A percentile compares a stretch with the other conserved stretches of the same genome.
Evolutionary conservation across 2,113 vertebrate genomes (phyloP).

Genomic region (Camarhynchus parvulus): DNA sequence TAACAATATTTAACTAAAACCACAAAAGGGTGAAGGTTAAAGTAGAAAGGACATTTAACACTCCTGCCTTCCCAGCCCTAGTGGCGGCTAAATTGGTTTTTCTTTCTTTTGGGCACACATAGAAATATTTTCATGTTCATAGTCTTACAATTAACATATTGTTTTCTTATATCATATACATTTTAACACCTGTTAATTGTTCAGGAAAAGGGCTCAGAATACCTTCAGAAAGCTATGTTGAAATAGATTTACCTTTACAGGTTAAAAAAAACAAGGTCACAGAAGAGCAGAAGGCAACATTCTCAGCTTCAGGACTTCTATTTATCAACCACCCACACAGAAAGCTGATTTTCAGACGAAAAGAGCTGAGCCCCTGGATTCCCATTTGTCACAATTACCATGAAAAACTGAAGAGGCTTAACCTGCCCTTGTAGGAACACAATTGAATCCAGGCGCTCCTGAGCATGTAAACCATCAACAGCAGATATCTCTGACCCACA

Average conservation of each 20-base stretch:
- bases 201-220: neutral
- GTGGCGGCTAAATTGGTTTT: neutral
- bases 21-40: neutral
- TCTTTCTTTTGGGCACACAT: neutral
- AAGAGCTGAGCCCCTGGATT: neutral
- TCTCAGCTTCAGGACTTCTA: neutral
- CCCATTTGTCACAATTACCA: slow-evolving; percentile 34
- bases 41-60: neutral
- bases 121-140: neutral
- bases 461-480: neutral
- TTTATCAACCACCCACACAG: neutral
- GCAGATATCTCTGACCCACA: neutral
- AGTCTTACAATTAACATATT: neutral
- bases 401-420: slow-evolving; percentile 8
- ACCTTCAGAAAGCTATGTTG: neutral
- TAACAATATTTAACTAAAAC: neutral
- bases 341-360: neutral
- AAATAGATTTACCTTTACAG: neutral
- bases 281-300: neutral
- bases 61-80: neutral
- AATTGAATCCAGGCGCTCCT: neutral
- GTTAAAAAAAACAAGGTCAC: neutral
- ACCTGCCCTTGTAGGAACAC: neutral
- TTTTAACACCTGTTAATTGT: neutral
- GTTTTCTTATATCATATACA: neutral